Evolutionary conservation across 2,797 vertebrate species (phyloP).

Genomic region (Miichthys miiuy): DNA sequence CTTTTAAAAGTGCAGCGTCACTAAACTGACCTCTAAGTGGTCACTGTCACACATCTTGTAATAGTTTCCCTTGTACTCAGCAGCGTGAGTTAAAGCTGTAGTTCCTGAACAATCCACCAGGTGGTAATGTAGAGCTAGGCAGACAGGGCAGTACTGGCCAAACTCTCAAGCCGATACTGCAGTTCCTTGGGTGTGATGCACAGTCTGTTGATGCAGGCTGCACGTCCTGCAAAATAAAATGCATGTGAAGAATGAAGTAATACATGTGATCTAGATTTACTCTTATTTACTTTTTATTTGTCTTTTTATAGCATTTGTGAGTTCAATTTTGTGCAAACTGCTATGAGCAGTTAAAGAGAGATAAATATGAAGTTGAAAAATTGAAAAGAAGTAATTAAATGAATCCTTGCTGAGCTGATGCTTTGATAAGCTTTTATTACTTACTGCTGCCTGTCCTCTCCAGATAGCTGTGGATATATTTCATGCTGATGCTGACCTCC

Average conservation of each 20-base stretch:
- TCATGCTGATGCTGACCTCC: conserved; percentile 84
- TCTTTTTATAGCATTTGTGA: neutral
- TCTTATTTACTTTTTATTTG: neutral
- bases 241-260: neutral
- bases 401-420: neutral
- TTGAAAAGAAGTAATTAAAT: neutral
- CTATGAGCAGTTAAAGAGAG: neutral
- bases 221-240: conserved; percentile 83
- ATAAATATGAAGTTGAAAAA: neutral
- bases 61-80: conserved; percentile 89
- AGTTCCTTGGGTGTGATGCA: conserved; percentile 92
- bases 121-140: conserved; percentile 88
- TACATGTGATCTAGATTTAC: neutral
- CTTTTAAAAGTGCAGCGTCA: neutral
- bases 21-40: conserved; percentile 87
- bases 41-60: conserved; percentile 92
- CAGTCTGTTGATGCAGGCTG: conserved; percentile 89
- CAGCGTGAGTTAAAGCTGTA: conserved; percentile 85
- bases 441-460: conserved; percentile 88
- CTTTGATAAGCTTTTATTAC: conserved; percentile 25
- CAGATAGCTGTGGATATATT: conserved; percentile 88
- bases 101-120: conserved; percentile 88
- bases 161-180: conserved; percentile 88
- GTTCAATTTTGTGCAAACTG: neutral
- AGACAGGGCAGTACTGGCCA: conserved; percentile 92